Evolutionary conservation across 2,888 invertebrate genomes (phyloP).

Genomic region (Eudemis profundana): DNA sequence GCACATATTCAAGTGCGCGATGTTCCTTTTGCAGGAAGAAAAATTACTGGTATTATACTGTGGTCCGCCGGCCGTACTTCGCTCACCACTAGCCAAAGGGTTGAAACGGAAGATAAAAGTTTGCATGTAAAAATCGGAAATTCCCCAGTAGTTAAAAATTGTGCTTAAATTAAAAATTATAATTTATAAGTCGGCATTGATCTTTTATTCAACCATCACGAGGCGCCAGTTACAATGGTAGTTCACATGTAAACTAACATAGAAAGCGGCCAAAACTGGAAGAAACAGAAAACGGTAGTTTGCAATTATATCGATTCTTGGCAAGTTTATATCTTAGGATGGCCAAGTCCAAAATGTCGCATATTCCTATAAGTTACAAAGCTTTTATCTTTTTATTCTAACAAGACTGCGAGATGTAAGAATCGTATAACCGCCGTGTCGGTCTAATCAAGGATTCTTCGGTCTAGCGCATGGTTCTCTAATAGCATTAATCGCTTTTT

Average conservation of each 20-base stretch:
- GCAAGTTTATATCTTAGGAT: background rate
- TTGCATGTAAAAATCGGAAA: too few species aligned
- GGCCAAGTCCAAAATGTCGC: background rate
- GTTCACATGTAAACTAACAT: constrained; percentile 27
- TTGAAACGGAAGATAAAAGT: too few species aligned
- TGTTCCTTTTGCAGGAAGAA: too few species aligned
- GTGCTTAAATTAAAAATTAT: too few species aligned
- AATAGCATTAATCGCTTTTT: constrained; percentile 7
- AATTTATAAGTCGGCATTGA: too few species aligned
- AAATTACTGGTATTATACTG: too few species aligned
- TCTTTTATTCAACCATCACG: too few species aligned
- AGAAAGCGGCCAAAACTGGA: constrained; percentile 23
- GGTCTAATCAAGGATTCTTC: constrained; percentile 22
- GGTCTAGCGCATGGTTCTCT: background rate
- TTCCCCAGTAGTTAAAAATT: too few species aligned
- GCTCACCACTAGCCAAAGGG: too few species aligned
- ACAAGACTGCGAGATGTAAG: constrained; percentile 2
- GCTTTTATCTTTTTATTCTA: background rate
- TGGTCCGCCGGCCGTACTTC: too few species aligned
- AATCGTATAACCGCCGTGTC: constrained; percentile 13
- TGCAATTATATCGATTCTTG: constrained; percentile 27
- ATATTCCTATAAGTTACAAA: background rate
- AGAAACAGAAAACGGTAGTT: constrained; percentile 25
- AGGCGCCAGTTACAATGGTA: background rate
- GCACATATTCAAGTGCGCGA: too few species aligned